Evolutionary conservation across 1,140 invertebrate species (phyloP), one percentile per base, ranked within the genome.

Genomic region (Maconellicoccus hirsutus): DNA sequence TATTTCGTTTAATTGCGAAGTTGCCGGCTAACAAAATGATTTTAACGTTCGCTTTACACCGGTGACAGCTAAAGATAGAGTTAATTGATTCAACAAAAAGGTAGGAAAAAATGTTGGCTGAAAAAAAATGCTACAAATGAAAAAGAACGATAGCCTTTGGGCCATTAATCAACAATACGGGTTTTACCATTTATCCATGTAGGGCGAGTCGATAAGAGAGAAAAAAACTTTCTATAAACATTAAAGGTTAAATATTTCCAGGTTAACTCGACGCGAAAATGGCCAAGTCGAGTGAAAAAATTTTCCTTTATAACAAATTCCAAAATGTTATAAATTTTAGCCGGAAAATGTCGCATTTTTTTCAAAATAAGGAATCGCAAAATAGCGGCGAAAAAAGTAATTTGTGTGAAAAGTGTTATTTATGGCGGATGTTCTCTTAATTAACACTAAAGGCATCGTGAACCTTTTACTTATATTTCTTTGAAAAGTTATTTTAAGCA

Each of bases 291-390:
- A 52, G 42, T 52, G 42, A 19, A 52, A 52, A 52, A 52, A 52
- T 8, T 8, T 52, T 52, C 42, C n/a, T 52, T 16, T 52, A 16
- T 52, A 52, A 14, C 42, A 3, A 52, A 52, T 52, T 52, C 42
- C 42, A 52, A 52, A 52, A 52, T 16, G 42, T 52, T 52, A 52
- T 52, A 52, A 52, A 52, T 52, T 52, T 52, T 19, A 52, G 42
- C 6, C 10, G 42, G 6, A 52, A 52, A 52, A 52, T 52, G 42
- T 52, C 42, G 16, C n/a, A 12, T 16, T 19, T 14, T 52, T 52
- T 16, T 19, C 42, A 52, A 19, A 16, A 52, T 52, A 52, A 16
- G 6, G 33, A 38, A n/a, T n/a, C 29, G 29, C 12, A 33, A 12
- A 33, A 33, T 6, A 33, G 29, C 29, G 29, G n/a, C 6, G 42